Evolutionary conservation across 2,888 invertebrate genomes (phyloP), one percentile per base, ranked within the genome.

Genomic region (Bellardia bayeri): DNA sequence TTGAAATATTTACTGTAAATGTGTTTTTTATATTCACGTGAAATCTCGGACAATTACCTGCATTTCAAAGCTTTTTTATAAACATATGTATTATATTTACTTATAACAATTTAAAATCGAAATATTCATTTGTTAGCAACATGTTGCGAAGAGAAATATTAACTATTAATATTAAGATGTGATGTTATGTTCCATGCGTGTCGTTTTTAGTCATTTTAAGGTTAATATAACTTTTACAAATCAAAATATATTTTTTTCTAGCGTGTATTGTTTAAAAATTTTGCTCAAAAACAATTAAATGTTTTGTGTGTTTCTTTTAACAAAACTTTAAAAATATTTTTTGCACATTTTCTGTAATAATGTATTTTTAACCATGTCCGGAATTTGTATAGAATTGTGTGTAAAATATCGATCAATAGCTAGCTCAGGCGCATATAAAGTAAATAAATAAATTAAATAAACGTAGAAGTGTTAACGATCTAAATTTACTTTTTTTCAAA

Each of bases 391-490:
- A 49, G 23, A 40, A 51, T 40, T 54, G 49, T 9, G 11, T 54
- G 40, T 23, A 23, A 68, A 58, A 69, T 69, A 58, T 79, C 23
- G 58, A 79, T 30, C 49, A 80, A 11, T 71, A 51, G 49, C 51
- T 71, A 51, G 49, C 51, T 71, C 51, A 71, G 42, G 42, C 37
- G 49, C 51, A 80, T 71, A 71, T 45, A 61, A 58, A 79, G 14
- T 16, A 51, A 30, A 42, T 40, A 5, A 40, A 40, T 40, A 40
- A 63, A 16, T 9, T 16, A 37, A 40, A 42, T 66, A 13, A 49
- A 49, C 49, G 42, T 40, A 40, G 13, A 14, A 74, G 5, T 45
- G n/a, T 33, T 45, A 74, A 74, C 45, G n/a, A 49, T 16, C 56
- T 61, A 5, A n/a, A 23, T 45, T 45, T 11, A 45, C 66, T 78